Evolutionary conservation across 2,888 invertebrate species (phyloP).

Genomic region (Temnothorax rugatulus): DNA sequence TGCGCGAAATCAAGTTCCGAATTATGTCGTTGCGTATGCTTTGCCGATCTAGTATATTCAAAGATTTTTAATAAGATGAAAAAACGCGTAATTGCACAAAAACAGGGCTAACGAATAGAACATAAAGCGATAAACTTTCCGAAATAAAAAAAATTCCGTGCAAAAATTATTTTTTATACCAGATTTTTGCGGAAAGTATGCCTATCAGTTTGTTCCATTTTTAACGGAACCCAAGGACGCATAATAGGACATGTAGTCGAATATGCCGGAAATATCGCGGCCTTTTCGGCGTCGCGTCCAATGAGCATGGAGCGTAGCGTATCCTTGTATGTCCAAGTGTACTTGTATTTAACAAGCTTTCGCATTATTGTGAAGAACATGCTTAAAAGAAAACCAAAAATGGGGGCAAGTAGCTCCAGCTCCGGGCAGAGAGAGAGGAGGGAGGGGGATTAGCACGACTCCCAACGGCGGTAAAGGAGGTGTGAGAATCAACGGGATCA

Average conservation of each 20-base stretch:
- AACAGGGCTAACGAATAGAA: not conserved
- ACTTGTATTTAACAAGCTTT: constrained; percentile 86
- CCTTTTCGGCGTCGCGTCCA: constrained; percentile 50
- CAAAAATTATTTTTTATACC: not conserved
- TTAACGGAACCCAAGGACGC: not conserved
- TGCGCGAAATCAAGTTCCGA: not conserved
- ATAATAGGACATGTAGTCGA: constrained; percentile 4
- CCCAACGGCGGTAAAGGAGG: constrained; percentile 67
- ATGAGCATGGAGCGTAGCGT: constrained; percentile 64
- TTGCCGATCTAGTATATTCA: not conserved
- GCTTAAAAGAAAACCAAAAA: constrained; percentile 86
- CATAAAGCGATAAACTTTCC: not conserved
- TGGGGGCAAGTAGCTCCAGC: constrained; percentile 84
- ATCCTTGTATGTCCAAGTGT: constrained; percentile 82
- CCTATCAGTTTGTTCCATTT: not conserved
- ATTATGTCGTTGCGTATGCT: not conserved
- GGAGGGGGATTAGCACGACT: constrained; percentile 60
- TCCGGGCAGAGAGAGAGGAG: constrained; percentile 55
- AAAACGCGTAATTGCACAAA: not conserved
- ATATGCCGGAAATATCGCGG: constrained; percentile 21
- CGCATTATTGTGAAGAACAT: constrained; percentile 84
- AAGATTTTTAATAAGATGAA: not conserved
- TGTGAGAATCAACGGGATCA: constrained; percentile 85
- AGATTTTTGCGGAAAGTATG: not conserved
- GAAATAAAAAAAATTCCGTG: not conserved